Evolutionary conservation across 2,113 vertebrate genomes (phyloP), one percentile per base, ranked within the genome.

Genomic region (Sialia sialis): DNA sequence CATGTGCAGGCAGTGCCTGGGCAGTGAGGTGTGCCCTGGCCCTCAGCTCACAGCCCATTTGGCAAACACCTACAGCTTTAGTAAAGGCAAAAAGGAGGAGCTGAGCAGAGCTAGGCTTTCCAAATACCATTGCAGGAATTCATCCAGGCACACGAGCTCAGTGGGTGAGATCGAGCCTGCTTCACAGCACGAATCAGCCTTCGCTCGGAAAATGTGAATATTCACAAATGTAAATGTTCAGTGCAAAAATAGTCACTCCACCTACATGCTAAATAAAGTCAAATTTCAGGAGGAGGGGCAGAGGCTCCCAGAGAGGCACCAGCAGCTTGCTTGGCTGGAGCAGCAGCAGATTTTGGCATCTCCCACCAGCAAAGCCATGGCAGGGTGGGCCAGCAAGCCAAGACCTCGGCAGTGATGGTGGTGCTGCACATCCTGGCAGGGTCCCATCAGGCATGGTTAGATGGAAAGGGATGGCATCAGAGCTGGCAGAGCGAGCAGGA

Each of bases 141-240:
- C 11, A 13, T 49, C 72, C 51, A 26, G 64, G 76, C 44, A 44
- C 59, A 26, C 0, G 1, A 78, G 80, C 52, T 89, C 38, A 60
- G 48, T 44, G 89, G 58, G 67, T 74, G 87, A 74, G 55, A 87
- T 21, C 1, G 5, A 68, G 59, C 55, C 41, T 51, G 51, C 90
- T 89, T 48, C 0, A 0, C 91, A 76, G 89, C 77, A 89, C 30
- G 7, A 84, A 75, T 93, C 1, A 1, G 48, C 64, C 84, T 81
- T 80, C 32, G 39, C 67, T 76, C 77, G 84, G 81, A 59, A 93
- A 91, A 93, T 94, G 82, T 85, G 94, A 94, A 91, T 93, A 80
- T 95, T 95, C 89, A 80, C 84, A 59, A 84, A 97, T 93, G 94
- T 78, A 96, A 96, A 97, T 94, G 75, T 94, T 96, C 89, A 49